Evolutionary conservation across 2,797 vertebrate genomes (phyloP).

Genomic region (Gymnoscopelus microlampas): DNA sequence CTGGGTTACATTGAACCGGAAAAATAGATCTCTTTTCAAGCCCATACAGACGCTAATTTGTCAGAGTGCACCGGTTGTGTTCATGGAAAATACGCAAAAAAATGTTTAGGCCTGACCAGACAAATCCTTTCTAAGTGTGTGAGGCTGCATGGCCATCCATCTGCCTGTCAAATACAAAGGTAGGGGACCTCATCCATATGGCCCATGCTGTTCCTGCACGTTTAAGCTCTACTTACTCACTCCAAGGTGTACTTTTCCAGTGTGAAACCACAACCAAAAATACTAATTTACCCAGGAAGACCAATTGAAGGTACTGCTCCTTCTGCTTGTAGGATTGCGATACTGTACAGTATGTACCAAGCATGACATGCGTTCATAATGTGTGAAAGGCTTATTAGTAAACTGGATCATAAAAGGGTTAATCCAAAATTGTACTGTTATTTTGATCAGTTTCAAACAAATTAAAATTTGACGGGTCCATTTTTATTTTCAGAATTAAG

Average conservation of each 20-base stretch:
- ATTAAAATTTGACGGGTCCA: no score
- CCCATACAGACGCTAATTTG: constrained; percentile 12
- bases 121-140: constrained; percentile 2
- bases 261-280: neutral
- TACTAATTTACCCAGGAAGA: neutral
- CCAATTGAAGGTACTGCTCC: neutral
- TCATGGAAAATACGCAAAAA: neutral
- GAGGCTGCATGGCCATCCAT: neutral
- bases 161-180: constrained; percentile 21
- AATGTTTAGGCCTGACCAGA: constrained; percentile 19
- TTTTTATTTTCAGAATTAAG: no score
- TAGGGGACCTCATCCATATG: constrained; percentile 6
- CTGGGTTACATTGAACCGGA: constrained; percentile 3
- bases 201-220: constrained; percentile 39
- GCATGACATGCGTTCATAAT: constrained; percentile 1
- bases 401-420: neutral
- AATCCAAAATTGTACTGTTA: constrained; percentile 16
- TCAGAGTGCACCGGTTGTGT: constrained; percentile 9
- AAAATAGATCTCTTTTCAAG: neutral
- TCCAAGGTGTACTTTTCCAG: constrained; percentile 22
- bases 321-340: neutral
- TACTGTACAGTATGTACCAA: neutral
- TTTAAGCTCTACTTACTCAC: constrained; percentile 31
- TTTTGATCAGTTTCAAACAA: neutral
- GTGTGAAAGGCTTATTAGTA: neutral